Base-by-base conservation (phyloP, 2,113 vertebrate species). In the Charadrius vociferus region DNA sequence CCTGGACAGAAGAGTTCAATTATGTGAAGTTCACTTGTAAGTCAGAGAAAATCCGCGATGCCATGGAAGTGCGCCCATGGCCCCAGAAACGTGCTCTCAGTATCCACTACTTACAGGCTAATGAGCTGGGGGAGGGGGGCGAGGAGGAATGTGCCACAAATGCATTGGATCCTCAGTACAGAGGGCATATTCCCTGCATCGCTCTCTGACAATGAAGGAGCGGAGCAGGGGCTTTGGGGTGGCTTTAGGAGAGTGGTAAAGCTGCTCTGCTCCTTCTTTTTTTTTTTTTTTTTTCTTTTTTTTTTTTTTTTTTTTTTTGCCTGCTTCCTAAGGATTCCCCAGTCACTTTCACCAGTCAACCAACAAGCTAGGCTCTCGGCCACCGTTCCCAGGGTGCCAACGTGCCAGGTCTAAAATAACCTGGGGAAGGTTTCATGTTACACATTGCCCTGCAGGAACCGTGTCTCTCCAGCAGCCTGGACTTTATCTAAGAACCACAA, bases 101-200 rank as follows among this genome's bases (percentile, higher is more conserved):
- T 96, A 92, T 92, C 95, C 96, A 96, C 66, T 85, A 94, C 91
- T 93, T 58, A 27, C 37, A 94, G 83, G 39, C 93, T 97, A 97
- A 97, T 97, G 97, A 95, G 91, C 72, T 92, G 95, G 93, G 90
- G 96, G 95, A 93, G 96, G 96, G 97, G 94, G 92, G 37, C 65
- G 58, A 87, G n/a, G 81, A 91, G 67, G 91, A 92, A 96, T 96
- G 97, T 95, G 95, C 92, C 96, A 93, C 90, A 92, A 95, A 96
- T 58, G 90, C 94, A 96, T 93, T 90, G 95, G 94, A 85, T 92
- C 92, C 83, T 97, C 91, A 37, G 58, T 84, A 56, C 68, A 96
- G 93, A 91, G 95, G 81, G 85, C 86, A 96, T 90, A 78, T 71
- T 95, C 86, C 81, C 67, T 71, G 47, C 95, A 81, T 79, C 45